Conservation (phyloP, 2,113 vertebrate genomes). For the Gambusia holbrooki region DNA sequence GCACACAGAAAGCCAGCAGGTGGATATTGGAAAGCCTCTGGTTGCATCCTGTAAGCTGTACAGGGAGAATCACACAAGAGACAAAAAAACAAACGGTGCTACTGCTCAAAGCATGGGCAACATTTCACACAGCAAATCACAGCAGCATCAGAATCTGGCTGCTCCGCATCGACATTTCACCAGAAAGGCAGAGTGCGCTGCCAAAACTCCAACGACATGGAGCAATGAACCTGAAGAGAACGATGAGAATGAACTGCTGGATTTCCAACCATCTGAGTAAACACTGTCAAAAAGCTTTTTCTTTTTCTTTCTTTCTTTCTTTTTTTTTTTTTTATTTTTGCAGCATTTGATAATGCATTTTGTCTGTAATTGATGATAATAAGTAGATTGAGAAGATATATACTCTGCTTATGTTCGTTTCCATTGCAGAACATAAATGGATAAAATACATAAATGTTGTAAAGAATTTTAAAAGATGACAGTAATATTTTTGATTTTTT, state of each 20-base stretch:
- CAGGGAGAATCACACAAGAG: slow-evolving; percentile 31
- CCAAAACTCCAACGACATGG: slow-evolving; percentile 52
- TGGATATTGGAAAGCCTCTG: slow-evolving; percentile 78
- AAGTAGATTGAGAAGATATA: slow-evolving; percentile 18
- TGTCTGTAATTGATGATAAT: slow-evolving; percentile 17
- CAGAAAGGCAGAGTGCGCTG: slow-evolving; percentile 67
- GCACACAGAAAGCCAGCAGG: slow-evolving; percentile 73
- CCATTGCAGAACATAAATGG: slow-evolving; percentile 18
- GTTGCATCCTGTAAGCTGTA: slow-evolving; percentile 77
- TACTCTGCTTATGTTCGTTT: slow-evolving; percentile 1
- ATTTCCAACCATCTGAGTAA: slow-evolving; percentile 37
- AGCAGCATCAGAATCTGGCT: slow-evolving; percentile 21
- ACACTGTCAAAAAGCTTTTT: no score
- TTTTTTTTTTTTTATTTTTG: neutral
- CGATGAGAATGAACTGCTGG: slow-evolving; percentile 78
- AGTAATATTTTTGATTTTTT: slow-evolving; percentile 15
- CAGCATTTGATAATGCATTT: slow-evolving; percentile 15
- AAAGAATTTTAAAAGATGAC: slow-evolving; percentile 8
- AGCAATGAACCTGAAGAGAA: slow-evolving; percentile 86
- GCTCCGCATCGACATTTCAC: slow-evolving; percentile 44
- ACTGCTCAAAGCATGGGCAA: slow-evolving; percentile 38
- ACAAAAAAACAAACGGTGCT: neutral
- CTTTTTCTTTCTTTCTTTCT: no score
- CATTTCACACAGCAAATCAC: neutral
- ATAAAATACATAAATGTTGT: slow-evolving; percentile 28